A percentile compares a stretch with the other conserved stretches of the same genome.
Conservation (phyloP, 1,140 invertebrate genomes). For the Apis dorsata region DNA sequence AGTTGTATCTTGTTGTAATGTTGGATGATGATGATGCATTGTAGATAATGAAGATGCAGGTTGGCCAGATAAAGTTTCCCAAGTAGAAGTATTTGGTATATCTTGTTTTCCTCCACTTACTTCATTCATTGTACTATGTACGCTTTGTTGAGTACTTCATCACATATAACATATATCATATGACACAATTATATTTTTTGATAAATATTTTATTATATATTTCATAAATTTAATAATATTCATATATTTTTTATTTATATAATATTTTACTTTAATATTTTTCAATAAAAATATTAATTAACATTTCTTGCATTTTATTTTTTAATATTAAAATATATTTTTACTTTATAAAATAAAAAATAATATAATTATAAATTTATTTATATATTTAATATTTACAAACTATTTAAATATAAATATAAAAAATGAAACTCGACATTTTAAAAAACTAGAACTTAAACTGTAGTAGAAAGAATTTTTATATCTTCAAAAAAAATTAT, state of each 20-base stretch:
- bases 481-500: background rate
- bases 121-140: constrained; percentile 77
- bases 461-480: background rate
- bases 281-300: no score
- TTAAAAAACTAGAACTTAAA: background rate
- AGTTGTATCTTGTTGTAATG: constrained; percentile 72
- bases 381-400: background rate
- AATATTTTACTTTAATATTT: background rate
- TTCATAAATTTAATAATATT: background rate
- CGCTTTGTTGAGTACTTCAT: constrained; percentile 16
- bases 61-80: constrained; percentile 76
- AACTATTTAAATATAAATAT: background rate
- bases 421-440: background rate
- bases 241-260: background rate
- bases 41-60: constrained; percentile 71
- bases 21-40: constrained; percentile 71
- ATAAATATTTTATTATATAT: no score
- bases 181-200: background rate
- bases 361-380: background rate
- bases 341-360: background rate
- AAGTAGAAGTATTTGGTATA: constrained; percentile 76
- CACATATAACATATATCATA: constrained; percentile 10
- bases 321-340: background rate
- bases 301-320: background rate
- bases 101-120: constrained; percentile 79